Conservation (phyloP, 1,140 invertebrate genomes). For the Orchestia grillus region DNA sequence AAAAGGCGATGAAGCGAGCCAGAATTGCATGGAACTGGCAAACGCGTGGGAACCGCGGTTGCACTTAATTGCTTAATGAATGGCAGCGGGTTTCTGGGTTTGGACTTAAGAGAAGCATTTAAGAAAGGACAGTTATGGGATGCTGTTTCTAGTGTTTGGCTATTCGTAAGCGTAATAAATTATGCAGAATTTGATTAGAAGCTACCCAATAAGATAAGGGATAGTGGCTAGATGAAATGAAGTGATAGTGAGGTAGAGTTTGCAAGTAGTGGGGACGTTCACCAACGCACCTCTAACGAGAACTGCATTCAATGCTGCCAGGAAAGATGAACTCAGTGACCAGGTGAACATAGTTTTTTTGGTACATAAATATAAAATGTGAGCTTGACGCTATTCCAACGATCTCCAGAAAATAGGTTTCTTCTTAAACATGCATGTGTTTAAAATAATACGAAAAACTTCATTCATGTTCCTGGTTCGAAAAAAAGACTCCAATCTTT, state of each 20-base stretch:
- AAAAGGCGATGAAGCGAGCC: background rate
- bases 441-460: too few relatives aligned
- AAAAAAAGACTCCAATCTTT: too few relatives aligned
- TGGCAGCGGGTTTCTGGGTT: background rate
- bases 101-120: background rate
- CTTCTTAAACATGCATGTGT: too few relatives aligned
- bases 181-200: background rate
- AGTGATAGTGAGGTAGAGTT: background rate
- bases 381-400: background rate
- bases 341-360: background rate
- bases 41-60: slow-evolving; percentile 17
- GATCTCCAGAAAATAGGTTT: too few relatives aligned
- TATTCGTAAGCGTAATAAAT: background rate
- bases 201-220: background rate
- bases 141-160: background rate
- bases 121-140: background rate
- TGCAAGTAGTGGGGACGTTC: background rate
- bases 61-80: slow-evolving; percentile 40
- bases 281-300: background rate
- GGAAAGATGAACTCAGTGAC: background rate
- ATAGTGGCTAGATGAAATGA: background rate
- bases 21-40: slow-evolving; percentile 36
- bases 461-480: too few relatives aligned
- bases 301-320: background rate
- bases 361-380: background rate